Conservation (phyloP, 1,140 invertebrate species). For the Anthonomus grandis region DNA sequence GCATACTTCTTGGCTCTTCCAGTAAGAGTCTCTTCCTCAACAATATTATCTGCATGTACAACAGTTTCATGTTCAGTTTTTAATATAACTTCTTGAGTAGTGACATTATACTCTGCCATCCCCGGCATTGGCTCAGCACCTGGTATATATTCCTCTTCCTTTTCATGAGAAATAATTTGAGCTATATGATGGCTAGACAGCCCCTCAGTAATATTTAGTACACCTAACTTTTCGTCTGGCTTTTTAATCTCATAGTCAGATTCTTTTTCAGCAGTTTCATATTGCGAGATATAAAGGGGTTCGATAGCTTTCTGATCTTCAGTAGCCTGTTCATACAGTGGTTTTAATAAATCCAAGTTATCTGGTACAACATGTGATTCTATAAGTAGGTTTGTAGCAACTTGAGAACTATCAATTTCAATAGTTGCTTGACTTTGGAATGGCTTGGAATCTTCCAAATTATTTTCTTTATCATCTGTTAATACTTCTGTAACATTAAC, state of each 20-base stretch:
- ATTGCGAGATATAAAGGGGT: constrained; percentile 53
- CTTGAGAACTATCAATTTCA: constrained; percentile 51
- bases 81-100: constrained; percentile 51
- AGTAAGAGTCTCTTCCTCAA: constrained; percentile 44
- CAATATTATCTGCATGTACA: constrained; percentile 49
- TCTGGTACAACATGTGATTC: constrained; percentile 52
- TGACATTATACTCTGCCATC: constrained; percentile 49
- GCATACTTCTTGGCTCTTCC: constrained; percentile 54
- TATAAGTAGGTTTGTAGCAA: constrained; percentile 53
- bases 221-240: constrained; percentile 53
- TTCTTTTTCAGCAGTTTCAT: constrained; percentile 58
- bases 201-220: constrained; percentile 52
- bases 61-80: constrained; percentile 54
- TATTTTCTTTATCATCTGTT: constrained; percentile 52
- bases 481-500: constrained; percentile 54
- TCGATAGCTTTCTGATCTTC: constrained; percentile 51
- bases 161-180: constrained; percentile 55
- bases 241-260: constrained; percentile 48
- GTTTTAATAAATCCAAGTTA: constrained; percentile 44
- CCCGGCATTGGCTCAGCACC: constrained; percentile 46
- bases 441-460: constrained; percentile 38
- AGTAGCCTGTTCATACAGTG: constrained; percentile 49
- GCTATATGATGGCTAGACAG: constrained; percentile 50
- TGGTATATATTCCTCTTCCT: constrained; percentile 51
- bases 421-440: constrained; percentile 47